Evolutionary conservation across 1,140 invertebrate species (phyloP).

Genomic region (Nomia melanderi): DNA sequence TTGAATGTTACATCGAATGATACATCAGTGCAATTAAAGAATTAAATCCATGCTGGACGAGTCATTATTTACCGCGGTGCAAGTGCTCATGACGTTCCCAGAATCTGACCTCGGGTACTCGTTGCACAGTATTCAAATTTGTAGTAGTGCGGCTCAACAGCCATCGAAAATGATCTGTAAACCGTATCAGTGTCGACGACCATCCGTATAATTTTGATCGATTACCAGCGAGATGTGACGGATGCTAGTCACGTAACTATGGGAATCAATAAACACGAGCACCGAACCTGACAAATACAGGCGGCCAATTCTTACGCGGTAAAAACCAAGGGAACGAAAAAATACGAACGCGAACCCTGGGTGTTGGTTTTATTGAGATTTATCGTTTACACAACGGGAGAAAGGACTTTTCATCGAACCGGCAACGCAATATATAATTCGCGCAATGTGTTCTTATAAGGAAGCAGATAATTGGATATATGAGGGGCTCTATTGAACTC

Average conservation of each 20-base stretch:
- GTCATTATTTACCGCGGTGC: neutral
- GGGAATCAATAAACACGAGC: slow-evolving; percentile 18
- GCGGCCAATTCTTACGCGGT: slow-evolving; percentile 1
- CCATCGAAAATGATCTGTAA: slow-evolving; percentile 30
- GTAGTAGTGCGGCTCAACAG: neutral
- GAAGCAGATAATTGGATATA: slow-evolving; percentile 69
- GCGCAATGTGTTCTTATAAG: slow-evolving; percentile 64
- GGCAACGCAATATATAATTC: slow-evolving; percentile 63
- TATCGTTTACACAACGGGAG: neutral
- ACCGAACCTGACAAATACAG: slow-evolving; percentile 21
- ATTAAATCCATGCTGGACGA: neutral
- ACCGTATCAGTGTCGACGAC: slow-evolving; percentile 32
- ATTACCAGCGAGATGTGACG: slow-evolving; percentile 9
- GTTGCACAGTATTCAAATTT: neutral
- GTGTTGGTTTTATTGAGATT: neutral
- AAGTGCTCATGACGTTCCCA: neutral
- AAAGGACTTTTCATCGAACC: slow-evolving; percentile 17
- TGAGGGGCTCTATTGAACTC: slow-evolving; percentile 59
- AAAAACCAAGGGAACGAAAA: neutral
- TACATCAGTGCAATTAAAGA: neutral
- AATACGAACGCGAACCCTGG: too few species aligned
- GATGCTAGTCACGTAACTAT: slow-evolving; percentile 10
- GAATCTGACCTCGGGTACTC: too few species aligned
- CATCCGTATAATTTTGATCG: slow-evolving; percentile 51
- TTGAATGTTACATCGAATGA: too few species aligned